Base-by-base conservation (phyloP, 1,140 invertebrate genomes). In the Macrostomum lignano region DNA sequence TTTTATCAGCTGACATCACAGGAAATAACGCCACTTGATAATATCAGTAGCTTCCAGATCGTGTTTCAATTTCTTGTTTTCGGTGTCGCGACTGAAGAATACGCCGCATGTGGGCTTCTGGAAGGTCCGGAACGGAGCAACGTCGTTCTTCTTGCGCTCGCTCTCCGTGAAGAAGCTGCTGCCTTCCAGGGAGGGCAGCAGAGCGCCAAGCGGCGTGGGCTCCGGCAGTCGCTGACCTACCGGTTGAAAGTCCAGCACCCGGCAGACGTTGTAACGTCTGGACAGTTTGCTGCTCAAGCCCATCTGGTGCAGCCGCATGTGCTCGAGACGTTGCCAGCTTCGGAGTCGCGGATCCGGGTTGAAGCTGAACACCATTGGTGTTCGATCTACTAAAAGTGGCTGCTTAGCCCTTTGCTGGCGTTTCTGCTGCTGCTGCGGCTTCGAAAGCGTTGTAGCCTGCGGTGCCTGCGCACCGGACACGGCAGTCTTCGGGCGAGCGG, bases 21-120 rank as follows among this genome's bases (percentile, higher is more conserved):
- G n/a, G n/a, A n/a, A n/a, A n/a, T n/a, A n/a, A n/a, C n/a, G n/a
- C 50, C 50, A 52, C 36, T 48, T 46, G 5, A 49, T 48, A 6
- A 54, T 36, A 33, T 54, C 43, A 14, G 44, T 49, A 23, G 51
- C 42, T 10, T 48, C 46, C 24, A 54, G 47, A 17, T 50, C 51
- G 29, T 49, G 41, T 20, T 49, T 49, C 36, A 38, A 41, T 40
- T 49, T 52, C 37, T 46, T 47, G 38, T 54, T 50, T 38, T 49
- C 45, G 1, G 51, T 54, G 5, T 34, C 31, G 2, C 46, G 39
- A 25, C 42, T 48, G 42, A 54, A 54, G 41, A 46, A 51, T 35
- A 44, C 48, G 13, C 51, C 51, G 35, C 51, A 54, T 0, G 49
- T 54, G 25, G 48, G 43, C 31, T 52, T 52, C 32, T 42, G 45